A percentile compares a stretch with the other conserved stretches of the same genome.
These are phyloP conservation scores for Corydoras maculifer DNA, from an alignment of 2,113 vertebrate genomes.

Conservation along the genomic window DNA sequence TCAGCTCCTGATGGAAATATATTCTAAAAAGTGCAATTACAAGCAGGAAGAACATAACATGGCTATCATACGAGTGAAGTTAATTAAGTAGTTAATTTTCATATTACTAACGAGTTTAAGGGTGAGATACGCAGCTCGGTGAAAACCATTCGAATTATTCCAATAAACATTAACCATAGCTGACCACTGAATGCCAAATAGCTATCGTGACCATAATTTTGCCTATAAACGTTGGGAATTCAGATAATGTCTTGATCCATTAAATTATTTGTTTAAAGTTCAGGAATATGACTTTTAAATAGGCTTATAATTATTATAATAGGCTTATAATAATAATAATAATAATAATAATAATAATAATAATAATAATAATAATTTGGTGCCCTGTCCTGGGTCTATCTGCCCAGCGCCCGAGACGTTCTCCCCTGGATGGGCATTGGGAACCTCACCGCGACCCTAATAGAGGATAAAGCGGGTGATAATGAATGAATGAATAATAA, in stretches of 20 bases:
- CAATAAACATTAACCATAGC: slow-evolving; percentile 13
- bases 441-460: no score
- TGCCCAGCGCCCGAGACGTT: no score
- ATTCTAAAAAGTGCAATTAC: not conserved
- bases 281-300: no score
- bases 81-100: not conserved
- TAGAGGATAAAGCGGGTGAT: no score
- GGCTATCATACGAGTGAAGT: not conserved
- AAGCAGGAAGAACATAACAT: not conserved
- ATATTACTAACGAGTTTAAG: not conserved
- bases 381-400: no score
- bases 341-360: not conserved
- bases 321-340: not conserved
- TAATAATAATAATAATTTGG: not conserved
- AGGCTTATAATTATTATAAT: not conserved
- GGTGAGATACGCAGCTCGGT: slow-evolving; percentile 1
- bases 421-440: no score
- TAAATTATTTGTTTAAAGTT: not conserved
- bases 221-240: not conserved
- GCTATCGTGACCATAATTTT: not conserved
- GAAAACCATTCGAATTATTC: slow-evolving; percentile 16
- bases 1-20: not conserved
- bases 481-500: no score
- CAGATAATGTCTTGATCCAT: not conserved
- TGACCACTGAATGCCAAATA: slow-evolving; percentile 3